phyloP scores from a whole-genome alignment of 1,140 invertebrate species.

The Drosophila biarmipes region DNA sequence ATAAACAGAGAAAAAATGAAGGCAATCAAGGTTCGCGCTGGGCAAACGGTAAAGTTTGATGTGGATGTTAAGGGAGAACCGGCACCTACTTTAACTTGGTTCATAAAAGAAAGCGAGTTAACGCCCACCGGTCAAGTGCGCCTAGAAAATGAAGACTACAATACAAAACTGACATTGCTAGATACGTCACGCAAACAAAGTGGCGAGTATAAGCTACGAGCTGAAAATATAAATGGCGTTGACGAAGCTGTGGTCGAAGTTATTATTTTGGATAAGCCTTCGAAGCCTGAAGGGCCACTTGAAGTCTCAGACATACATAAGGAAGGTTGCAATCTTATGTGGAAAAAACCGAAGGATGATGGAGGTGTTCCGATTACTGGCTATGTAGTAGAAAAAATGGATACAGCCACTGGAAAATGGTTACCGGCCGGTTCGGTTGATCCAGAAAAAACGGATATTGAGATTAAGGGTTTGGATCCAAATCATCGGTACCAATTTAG shows the following conservation, averaged over 20 bases:
- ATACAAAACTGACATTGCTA: constrained; percentile 93
- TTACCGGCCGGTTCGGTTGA: constrained; percentile 94
- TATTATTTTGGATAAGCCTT: constrained; percentile 96
- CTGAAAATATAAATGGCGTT: constrained; percentile 95
- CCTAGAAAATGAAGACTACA: constrained; percentile 97
- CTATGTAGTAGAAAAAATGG: constrained; percentile 97
- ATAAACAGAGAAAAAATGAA: constrained; percentile 97
- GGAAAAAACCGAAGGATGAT: constrained; percentile 98
- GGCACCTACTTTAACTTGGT: constrained; percentile 96
- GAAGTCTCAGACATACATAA: constrained; percentile 97
- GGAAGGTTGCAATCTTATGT: constrained; percentile 97
- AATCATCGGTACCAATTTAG: constrained; percentile 97
- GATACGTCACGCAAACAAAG: constrained; percentile 93
- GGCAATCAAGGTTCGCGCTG: constrained; percentile 94
- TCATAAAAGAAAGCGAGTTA: constrained; percentile 86
- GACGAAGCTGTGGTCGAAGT: constrained; percentile 98
- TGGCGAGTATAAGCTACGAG: constrained; percentile 95
- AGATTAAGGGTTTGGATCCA: constrained; percentile 95
- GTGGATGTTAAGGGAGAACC: constrained; percentile 98
- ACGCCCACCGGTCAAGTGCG: constrained; percentile 86
- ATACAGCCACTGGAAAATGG: constrained; percentile 94
- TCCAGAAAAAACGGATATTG: constrained; percentile 93
- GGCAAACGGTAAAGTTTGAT: constrained; percentile 95
- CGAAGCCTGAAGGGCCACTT: constrained; percentile 96
- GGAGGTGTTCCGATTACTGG: constrained; percentile 96